A percentile compares a stretch with the other conserved stretches of the same genome.
Evolutionary conservation across 2,797 vertebrate species (phyloP).

Genomic region (Scolopax rusticola): DNA sequence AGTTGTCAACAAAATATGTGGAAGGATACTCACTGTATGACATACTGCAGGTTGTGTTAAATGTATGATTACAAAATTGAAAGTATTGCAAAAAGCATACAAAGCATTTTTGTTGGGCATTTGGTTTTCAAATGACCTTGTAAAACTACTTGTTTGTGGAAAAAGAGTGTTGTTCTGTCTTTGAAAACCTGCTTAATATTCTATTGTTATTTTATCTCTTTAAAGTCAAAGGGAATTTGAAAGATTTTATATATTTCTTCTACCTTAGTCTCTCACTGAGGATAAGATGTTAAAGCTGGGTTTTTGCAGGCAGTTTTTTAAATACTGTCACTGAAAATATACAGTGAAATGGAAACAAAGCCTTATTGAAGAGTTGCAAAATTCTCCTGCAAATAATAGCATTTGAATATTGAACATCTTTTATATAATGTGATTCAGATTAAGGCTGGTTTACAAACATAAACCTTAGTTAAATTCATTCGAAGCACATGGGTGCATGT

Average conservation of each 20-base stretch:
- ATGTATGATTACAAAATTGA: background rate
- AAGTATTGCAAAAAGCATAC: background rate
- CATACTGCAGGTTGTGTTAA: background rate
- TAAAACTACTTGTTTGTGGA: conserved; percentile 14
- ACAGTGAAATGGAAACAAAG: background rate
- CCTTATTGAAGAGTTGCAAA: background rate
- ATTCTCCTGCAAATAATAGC: conserved; percentile 17
- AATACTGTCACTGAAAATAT: background rate
- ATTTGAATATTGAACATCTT: conserved; percentile 30
- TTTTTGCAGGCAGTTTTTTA: background rate
- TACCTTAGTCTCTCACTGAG: background rate
- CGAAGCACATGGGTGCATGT: background rate
- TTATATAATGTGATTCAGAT: conserved; percentile 25
- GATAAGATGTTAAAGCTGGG: background rate
- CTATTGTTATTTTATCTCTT: background rate
- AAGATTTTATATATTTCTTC: conserved; percentile 5
- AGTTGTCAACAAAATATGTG: background rate
- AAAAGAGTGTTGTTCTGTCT: background rate
- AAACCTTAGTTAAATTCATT: conserved; percentile 5
- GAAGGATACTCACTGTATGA: background rate
- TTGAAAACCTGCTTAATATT: background rate
- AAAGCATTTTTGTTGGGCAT: background rate
- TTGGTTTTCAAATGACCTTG: conserved; percentile 7
- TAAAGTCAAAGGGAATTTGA: conserved; percentile 2
- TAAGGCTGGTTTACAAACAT: conserved; percentile 46